Evolutionary conservation across 2,888 invertebrate species (phyloP).

Genomic region (Liodrosophila aerea): DNA sequence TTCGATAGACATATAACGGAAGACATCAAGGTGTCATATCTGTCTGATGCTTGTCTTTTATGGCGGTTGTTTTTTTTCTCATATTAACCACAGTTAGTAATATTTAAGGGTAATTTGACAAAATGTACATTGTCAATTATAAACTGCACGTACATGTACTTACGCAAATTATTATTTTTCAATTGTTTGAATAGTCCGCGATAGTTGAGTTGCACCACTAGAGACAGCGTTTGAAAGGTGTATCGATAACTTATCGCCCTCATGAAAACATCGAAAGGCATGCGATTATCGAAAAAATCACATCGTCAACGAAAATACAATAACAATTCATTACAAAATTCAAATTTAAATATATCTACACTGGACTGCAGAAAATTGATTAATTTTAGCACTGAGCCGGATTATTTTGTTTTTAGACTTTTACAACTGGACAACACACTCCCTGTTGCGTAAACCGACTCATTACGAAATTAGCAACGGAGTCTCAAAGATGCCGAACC

Average conservation of each 20-base stretch:
- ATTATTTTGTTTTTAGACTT: conserved; percentile 14
- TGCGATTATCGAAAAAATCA: conserved; percentile 6
- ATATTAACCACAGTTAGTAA: too few species aligned
- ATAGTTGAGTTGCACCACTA: background rate
- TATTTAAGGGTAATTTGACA: too few species aligned
- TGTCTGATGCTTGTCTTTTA: too few species aligned
- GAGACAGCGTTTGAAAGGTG: too few species aligned
- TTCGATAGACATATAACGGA: conserved; percentile 13
- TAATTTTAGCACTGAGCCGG: background rate
- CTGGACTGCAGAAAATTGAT: background rate
- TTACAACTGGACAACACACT: conserved; percentile 5
- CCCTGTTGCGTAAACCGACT: conserved; percentile 1
- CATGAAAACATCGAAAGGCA: background rate
- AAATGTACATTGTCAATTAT: too few species aligned
- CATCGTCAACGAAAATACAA: conserved; percentile 6
- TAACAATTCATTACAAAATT: conserved; percentile 13
- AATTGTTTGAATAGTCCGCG: background rate
- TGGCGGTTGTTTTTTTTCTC: too few species aligned
- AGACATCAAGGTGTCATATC: background rate
- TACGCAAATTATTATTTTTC: background rate
- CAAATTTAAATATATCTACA: conserved; percentile 3
- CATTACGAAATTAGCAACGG: conserved; percentile 3
- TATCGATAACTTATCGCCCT: conserved; percentile 13
- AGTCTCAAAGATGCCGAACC: conserved; percentile 25
- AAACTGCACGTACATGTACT: background rate